Evolutionary conservation across 2,888 invertebrate species (phyloP), one percentile per base, ranked within the genome.

Genomic region (Holacanthella duospinosa): DNA sequence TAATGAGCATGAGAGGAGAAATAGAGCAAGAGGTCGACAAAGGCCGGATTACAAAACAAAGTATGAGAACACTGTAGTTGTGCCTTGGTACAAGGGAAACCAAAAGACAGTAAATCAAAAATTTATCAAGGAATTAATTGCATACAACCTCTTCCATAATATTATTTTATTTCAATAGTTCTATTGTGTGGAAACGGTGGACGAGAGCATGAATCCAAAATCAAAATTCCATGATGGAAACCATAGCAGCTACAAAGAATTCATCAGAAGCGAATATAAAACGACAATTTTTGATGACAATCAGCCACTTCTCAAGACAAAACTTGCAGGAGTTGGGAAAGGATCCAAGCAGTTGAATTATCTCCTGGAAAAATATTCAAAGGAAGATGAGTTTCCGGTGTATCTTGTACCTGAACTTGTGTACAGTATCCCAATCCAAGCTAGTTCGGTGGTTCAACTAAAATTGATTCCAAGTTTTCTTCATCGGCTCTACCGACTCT

Each of bases 371-470:
- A 64, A 61, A 26, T 61, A 29, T 28, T 27, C 29, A 6, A 64
- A 64, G 43, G 64, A 64, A 54, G 64, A 64, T 3, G 64, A 64
- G 43, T 64, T 60, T 28, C 60, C 61, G 1, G 53, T 64, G n/a
- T 64, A 61, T 58, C 36, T 64, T 4, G 44, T 61, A 28, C 64
- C 64, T 4, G 64, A 64, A 58, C 21, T 64, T 2, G 56, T 55
- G 16, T 29, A 29, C 29, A 48, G 55, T 29, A 12, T 60, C n/a
- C 24, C 55, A 9, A 56, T 65, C 3, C 62, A 62, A 3, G 62
- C 65, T 1, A 55, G 57, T n/a, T 53, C 58, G 2, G 9, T 65
- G 25, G 54, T 60, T 16, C 65, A 65, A 27, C 6, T 55, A 16
- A 65, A 62, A 54, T n/a, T 65, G 2, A 29, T 65, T 27, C 65